Evolutionary conservation across 2,113 vertebrate genomes (phyloP).

Genomic region (Phylloscopus trochiloides): DNA sequence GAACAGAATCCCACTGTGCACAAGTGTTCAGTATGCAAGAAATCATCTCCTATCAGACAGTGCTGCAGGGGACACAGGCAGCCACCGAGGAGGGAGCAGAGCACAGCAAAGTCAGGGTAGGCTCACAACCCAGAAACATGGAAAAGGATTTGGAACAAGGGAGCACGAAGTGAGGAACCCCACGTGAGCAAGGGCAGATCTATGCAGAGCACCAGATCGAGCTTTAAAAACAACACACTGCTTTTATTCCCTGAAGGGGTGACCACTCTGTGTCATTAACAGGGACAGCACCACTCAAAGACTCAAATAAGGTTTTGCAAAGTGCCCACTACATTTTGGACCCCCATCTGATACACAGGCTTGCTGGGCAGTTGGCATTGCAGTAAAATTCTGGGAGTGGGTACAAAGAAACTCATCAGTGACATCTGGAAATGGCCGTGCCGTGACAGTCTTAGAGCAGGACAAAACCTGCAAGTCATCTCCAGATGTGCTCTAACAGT

Average conservation of each 20-base stretch:
- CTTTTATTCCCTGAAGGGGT: neutral
- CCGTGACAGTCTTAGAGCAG: too few relatives aligned
- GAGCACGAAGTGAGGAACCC: neutral
- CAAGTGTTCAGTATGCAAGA: slow-evolving; percentile 50
- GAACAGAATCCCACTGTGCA: slow-evolving; percentile 48
- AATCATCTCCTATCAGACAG: slow-evolving; percentile 47
- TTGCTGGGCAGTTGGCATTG: neutral
- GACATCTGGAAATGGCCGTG: neutral
- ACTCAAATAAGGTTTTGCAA: neutral
- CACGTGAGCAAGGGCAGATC: neutral
- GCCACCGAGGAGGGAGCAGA: neutral
- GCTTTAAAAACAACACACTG: neutral
- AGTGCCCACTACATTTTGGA: neutral
- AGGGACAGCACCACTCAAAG: neutral
- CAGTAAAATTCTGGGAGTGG: neutral
- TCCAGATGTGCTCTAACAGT: neutral
- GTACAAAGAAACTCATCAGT: neutral
- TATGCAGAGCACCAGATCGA: neutral
- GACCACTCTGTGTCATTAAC: neutral
- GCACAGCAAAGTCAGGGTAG: neutral
- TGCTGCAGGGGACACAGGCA: slow-evolving; percentile 40
- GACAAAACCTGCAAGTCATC: rapidly evolving
- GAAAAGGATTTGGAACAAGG: neutral
- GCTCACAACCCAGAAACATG: neutral
- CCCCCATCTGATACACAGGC: neutral